Percentiles rank a stretch among this genome's conserved stretches.
Evolutionary conservation across 2,797 vertebrate species (phyloP).

Genomic region (Sebastes alutus): DNA sequence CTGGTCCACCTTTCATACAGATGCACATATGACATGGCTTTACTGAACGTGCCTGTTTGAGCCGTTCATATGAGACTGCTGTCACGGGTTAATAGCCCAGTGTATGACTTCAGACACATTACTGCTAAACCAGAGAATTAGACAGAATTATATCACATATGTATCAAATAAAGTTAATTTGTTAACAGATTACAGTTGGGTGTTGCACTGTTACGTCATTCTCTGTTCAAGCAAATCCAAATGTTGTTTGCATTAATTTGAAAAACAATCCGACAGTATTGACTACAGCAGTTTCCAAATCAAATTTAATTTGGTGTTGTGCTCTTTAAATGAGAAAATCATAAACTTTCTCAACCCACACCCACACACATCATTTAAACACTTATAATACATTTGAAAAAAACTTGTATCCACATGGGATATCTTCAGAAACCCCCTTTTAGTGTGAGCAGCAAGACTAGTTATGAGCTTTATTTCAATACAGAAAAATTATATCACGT

Average conservation of each 20-base stretch:
- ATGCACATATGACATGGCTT: not conserved
- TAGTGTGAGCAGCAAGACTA: not conserved
- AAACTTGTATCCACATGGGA: not conserved
- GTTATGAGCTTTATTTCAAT: conserved; percentile 16
- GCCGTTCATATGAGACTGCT: not conserved
- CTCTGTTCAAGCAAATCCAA: conserved; percentile 15
- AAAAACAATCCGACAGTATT: conserved; percentile 34
- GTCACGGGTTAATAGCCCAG: not conserved
- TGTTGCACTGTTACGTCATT: not conserved
- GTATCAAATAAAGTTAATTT: not conserved
- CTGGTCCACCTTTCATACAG: not conserved
- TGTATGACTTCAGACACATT: not conserved
- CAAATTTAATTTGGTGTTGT: conserved; percentile 33
- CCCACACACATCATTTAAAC: conserved; percentile 47
- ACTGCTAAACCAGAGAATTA: not conserved
- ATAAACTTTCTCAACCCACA: conserved; percentile 34
- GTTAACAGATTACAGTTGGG: conserved; percentile 2
- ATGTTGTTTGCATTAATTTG: conserved; percentile 27
- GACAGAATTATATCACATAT: not conserved
- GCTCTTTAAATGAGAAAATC: conserved; percentile 39
- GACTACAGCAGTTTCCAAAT: conserved; percentile 20
- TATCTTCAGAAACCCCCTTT: not conserved
- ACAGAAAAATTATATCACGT: not conserved
- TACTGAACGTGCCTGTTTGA: not conserved
- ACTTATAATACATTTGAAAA: conserved; percentile 8